phyloP scores from a whole-genome alignment of 2,113 vertebrate species.

The Cyanoliseus patagonus region DNA sequence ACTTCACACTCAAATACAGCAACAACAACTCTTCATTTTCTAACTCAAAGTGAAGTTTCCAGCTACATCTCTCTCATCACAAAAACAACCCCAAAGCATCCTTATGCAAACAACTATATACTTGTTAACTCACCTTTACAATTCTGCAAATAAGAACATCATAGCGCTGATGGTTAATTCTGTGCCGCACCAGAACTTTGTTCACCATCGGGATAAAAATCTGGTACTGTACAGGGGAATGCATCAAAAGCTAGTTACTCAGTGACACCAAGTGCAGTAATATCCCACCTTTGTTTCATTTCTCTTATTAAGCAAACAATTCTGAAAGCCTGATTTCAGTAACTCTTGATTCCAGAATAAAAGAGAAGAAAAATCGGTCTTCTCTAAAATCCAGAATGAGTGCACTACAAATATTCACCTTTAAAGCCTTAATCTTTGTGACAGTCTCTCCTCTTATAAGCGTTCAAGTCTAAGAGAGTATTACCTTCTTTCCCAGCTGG shows the following conservation, averaged over 20 bases:
- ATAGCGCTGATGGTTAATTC: slow-evolving; percentile 95
- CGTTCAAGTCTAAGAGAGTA: neutral
- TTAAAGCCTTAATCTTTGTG: neutral
- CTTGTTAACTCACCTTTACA: slow-evolving; percentile 83
- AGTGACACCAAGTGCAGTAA: neutral
- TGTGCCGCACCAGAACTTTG: slow-evolving; percentile 94
- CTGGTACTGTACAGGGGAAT: slow-evolving; percentile 85
- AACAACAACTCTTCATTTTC: neutral
- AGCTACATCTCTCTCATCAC: neutral
- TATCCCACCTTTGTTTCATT: neutral
- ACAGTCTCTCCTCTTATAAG: neutral
- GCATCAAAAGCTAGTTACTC: neutral
- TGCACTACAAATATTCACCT: neutral
- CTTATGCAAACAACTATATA: neutral
- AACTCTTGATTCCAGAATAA: neutral
- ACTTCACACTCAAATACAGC: neutral
- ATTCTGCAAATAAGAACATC: slow-evolving; percentile 97
- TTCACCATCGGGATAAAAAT: slow-evolving; percentile 99
- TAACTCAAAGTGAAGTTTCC: neutral
- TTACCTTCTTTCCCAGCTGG: slow-evolving; percentile 97
- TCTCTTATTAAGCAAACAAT: neutral
- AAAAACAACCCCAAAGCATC: neutral
- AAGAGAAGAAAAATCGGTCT: neutral
- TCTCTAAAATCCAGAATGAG: neutral
- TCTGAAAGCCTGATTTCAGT: neutral